Base-by-base conservation (phyloP, 2,113 vertebrate species). In the Haemorhous mexicanus region DNA sequence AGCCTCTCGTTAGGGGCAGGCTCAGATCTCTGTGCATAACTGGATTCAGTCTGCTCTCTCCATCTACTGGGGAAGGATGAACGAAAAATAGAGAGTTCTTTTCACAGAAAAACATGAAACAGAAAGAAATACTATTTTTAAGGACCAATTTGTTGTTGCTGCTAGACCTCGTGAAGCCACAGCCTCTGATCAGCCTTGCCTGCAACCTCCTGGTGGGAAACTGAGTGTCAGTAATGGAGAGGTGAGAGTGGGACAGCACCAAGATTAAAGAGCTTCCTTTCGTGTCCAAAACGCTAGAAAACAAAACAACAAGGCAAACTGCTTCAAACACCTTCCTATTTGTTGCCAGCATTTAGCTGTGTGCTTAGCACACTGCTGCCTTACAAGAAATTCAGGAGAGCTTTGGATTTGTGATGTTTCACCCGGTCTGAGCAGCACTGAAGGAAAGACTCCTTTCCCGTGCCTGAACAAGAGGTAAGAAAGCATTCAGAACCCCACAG, bases 141-240 rank as follows among this genome's bases (percentile, higher is more conserved):
- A 88, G 87, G 78, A 91, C 68, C 68, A 78, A 82, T 96, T 96
- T 96, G 84, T 87, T 90, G 26, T 23, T 94, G 53, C 49, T 84
- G 47, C 75, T 83, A 37, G 50, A 77, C 46, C 62, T 64, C 27
- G 13, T 46, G 27, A 94, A 95, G 74, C 11, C 69, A 53, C 58
- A 91, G 75, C n/a, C 77, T 91, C 94, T 93, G 83, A 95, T 92
- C 88, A 91, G 69, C 70, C 19, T 17, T 28, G 61, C 75, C 64
- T 63, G 21, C 86, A 74, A 87, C 47, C 28, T 88, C 86, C 90
- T 46, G 43, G 23, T 58, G 64, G 24, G 73, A 94, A 93, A 55
- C 19, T 10, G 47, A 86, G 4, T 32, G 21, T 33, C 73, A 50
- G 33, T 87, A 94, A 94, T 20, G 14, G 82, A 77, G 73, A 94